phyloP scores from a whole-genome alignment of 2,113 vertebrate species.

The Quiscalus mexicanus region DNA sequence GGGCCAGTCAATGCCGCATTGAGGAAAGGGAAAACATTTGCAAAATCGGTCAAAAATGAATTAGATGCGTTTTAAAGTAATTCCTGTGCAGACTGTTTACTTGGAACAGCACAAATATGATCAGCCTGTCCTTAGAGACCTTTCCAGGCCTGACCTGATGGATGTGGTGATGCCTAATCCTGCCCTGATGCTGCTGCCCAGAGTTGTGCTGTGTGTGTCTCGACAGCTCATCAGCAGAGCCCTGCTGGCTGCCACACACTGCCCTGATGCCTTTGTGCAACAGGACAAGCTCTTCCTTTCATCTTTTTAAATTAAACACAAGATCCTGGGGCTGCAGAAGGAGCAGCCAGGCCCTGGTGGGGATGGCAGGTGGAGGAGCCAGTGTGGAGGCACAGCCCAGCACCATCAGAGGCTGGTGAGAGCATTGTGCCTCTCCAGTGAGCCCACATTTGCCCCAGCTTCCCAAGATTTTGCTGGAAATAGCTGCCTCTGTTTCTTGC shows the following conservation, averaged over 20 bases:
- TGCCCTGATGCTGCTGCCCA: not conserved
- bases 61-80: conserved; percentile 1
- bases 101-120: not conserved
- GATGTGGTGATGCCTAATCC: not conserved
- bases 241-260: not conserved
- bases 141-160: not conserved
- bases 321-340: not conserved
- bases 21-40: conserved; percentile 20
- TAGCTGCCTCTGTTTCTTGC: not conserved
- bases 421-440: not conserved
- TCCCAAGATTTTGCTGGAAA: conserved; percentile 27
- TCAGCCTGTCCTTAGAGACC: not conserved
- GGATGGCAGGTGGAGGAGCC: not conserved
- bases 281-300: not conserved
- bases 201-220: rapidly evolving
- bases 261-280: not conserved
- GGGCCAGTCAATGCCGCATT: not conserved
- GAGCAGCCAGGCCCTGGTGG: not conserved
- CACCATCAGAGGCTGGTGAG: not conserved
- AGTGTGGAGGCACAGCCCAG: not conserved
- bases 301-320: not conserved
- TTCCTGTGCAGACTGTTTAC: conserved; percentile 41
- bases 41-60: not conserved
- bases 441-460: not conserved
- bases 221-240: not conserved